Evolutionary conservation across 35 echinoderm and acorn worm genomes (phyloP), one percentile per base, ranked within the genome.

Genomic region (Holothuria glaberrima): DNA sequence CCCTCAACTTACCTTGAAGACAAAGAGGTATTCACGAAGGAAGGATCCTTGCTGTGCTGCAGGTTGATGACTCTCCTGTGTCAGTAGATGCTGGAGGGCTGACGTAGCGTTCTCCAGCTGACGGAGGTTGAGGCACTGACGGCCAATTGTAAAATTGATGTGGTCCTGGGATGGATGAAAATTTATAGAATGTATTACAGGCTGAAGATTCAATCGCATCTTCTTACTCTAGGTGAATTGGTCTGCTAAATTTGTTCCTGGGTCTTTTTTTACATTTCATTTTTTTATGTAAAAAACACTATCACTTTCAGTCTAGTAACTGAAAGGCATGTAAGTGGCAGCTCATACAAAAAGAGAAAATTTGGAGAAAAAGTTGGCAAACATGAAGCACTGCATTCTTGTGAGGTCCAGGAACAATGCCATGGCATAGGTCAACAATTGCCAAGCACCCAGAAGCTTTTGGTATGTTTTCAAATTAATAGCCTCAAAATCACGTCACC

Each of bases 121-220:
- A 54, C 94, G 94, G 34, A 98, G 79, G 56, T 98, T 98, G 88
- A 94, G 94, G 21, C 93, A 98, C 91, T 98, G 96, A 25, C 96
- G 86, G 30, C 96, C 96, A 21, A 98, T 92, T 18, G 97, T 99
- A 30, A 99, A 92, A 63, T 99, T 99, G 60, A 99, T 99, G 48
- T 99, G 97, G 65, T 99, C 97, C 97, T 99, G 82, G 32, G 21
- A 84, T 14, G 20, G 13, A 5, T 58, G 28, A 52, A 33, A 33
- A 29, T 6, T 13, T 10, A 12, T 24, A n/a, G 22, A 0, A 26
- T 69, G 12, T 54, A 9, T 54, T 54, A 54, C 16, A 1, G 50
- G 16, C 50, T 69, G 22, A 17, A 12, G 7, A 9, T 1, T 26
- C 66, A 69, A 29, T 12, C 66, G 9, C 66, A 13, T 29, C 5